phyloP scores from a whole-genome alignment of 37 sponge, comb jelly and placozoan genomes.

The Chondrilla cf. caribensis region DNA sequence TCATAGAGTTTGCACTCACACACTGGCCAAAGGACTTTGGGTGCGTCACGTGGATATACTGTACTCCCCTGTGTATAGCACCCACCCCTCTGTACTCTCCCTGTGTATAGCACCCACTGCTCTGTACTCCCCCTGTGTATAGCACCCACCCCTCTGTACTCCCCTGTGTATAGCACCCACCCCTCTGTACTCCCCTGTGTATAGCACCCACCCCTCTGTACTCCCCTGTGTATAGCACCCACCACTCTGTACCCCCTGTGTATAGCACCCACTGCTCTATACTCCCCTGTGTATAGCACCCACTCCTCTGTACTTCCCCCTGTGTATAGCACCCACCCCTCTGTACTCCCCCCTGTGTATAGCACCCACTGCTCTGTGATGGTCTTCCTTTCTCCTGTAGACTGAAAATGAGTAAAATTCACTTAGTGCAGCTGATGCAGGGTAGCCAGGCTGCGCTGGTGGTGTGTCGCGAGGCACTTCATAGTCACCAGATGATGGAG shows the following conservation, averaged over 20 bases:
- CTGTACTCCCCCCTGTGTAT: no score
- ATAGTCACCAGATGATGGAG: background rate
- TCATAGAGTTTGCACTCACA: background rate
- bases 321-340: no score
- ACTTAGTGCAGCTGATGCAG: background rate
- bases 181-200: background rate
- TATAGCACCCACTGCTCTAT: no score
- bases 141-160: no score
- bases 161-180: no score
- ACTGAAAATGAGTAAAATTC: background rate
- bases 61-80: background rate
- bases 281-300: background rate
- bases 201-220: background rate
- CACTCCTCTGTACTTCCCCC: background rate
- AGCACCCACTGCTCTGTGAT: no score
- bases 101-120: no score
- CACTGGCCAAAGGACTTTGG: conserved; percentile 4
- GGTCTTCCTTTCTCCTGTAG: background rate
- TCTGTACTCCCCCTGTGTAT: no score
- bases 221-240: no score
- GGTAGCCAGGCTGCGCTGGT: background rate
- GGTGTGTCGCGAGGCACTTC: background rate
- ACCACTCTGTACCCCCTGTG: no score
- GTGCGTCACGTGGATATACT: background rate
- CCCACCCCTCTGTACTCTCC: background rate